Evolutionary conservation across 2,888 invertebrate species (phyloP).

Genomic region (Lycocerus yunnanus): DNA sequence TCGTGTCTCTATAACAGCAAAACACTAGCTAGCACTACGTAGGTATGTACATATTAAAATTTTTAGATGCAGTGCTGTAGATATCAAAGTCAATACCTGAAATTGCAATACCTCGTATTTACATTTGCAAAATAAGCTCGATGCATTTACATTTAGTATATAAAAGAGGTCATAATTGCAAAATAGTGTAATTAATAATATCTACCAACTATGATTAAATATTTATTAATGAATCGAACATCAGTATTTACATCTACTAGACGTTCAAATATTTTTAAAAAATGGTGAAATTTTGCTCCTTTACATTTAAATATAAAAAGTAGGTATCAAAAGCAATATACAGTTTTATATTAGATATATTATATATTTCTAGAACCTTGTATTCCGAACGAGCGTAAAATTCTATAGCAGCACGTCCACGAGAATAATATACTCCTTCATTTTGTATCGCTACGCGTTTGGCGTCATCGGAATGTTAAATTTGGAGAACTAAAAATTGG

Average conservation of each 20-base stretch:
- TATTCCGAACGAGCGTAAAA: slow-evolving; percentile 13
- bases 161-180: no score
- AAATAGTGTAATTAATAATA: no score
- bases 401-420: slow-evolving; percentile 19
- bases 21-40: no score
- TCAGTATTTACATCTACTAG: background rate
- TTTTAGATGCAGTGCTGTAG: no score
- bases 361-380: background rate
- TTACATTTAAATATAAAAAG: background rate
- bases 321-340: background rate
- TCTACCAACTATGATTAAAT: no score
- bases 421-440: slow-evolving; percentile 17
- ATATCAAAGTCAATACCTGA: no score
- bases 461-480: slow-evolving; percentile 32
- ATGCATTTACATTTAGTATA: no score
- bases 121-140: no score
- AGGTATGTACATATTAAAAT: no score
- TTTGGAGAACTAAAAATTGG: slow-evolving; percentile 40
- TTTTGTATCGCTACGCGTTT: slow-evolving; percentile 23
- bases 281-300: background rate
- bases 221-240: background rate
- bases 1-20: no score
- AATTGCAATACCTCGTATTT: no score
- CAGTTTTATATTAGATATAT: background rate
- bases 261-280: background rate